Conservation (phyloP, 2,113 vertebrate species). For the Sialia sialis region DNA sequence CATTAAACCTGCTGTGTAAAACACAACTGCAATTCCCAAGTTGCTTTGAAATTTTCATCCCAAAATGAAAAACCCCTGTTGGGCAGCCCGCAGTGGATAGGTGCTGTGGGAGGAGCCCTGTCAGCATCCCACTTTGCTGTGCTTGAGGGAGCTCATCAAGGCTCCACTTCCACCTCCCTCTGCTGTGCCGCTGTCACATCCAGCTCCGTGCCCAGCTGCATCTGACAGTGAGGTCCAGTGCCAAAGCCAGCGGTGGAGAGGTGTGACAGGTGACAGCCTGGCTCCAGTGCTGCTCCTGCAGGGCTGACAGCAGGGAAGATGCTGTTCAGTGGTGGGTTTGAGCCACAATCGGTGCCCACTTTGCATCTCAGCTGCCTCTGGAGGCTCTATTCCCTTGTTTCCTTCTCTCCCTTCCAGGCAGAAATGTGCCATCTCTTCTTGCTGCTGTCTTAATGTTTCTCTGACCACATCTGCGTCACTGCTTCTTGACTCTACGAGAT, state of each 20-base stretch:
- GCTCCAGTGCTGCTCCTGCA: accelerated
- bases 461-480: background rate
- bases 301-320: background rate
- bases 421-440: background rate
- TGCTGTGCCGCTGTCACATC: accelerated
- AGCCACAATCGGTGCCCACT: accelerated
- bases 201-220: accelerated
- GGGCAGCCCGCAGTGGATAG: background rate
- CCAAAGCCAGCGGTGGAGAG: accelerated
- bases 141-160: background rate
- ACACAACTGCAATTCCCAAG: accelerated
- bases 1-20: background rate
- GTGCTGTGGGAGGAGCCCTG: background rate
- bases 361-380: background rate
- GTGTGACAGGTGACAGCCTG: background rate
- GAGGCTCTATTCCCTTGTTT: background rate
- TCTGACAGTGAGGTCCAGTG: accelerated
- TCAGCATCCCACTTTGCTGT: accelerated
- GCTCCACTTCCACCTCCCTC: background rate
- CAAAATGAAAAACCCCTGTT: background rate
- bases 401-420: background rate
- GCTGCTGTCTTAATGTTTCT: background rate
- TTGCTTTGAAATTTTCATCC: background rate
- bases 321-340: accelerated
- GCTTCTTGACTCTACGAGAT: background rate